Conservation (phyloP, 2,888 invertebrate species). For the Trimorus sp. region DNA sequence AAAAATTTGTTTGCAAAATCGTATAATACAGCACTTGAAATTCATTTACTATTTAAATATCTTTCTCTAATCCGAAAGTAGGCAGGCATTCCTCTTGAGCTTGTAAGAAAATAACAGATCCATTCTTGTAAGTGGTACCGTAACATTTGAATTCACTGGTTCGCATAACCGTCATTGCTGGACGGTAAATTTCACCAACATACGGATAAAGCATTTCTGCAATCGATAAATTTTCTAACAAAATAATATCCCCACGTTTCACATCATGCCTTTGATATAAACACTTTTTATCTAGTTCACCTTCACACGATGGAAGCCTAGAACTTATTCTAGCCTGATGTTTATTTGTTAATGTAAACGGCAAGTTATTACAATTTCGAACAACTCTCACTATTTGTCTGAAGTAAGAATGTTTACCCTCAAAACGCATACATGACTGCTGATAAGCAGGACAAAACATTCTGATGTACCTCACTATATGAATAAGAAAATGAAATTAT, state of each 20-base stretch:
- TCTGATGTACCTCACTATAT: background rate
- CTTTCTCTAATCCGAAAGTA: conserved; percentile 22
- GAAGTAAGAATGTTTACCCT: background rate
- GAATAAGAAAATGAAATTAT: conserved; percentile 3
- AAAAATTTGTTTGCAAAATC: conserved; percentile 27
- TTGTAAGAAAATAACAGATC: conserved; percentile 23
- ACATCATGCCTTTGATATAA: conserved; percentile 43
- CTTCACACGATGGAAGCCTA: conserved; percentile 7
- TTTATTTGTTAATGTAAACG: background rate
- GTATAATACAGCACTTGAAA: conserved; percentile 8
- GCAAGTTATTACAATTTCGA: conserved; percentile 11
- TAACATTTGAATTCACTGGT: conserved; percentile 6
- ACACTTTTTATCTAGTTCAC: conserved; percentile 12
- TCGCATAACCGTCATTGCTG: conserved; percentile 14
- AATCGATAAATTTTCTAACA: conserved; percentile 35
- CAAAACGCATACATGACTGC: conserved; percentile 53
- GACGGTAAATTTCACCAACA: conserved; percentile 20
- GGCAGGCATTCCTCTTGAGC: conserved; percentile 3
- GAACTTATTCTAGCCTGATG: background rate
- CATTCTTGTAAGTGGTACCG: conserved; percentile 13
- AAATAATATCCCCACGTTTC: conserved; percentile 10
- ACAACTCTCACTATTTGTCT: background rate
- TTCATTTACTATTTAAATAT: conserved; percentile 30
- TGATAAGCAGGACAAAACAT: conserved; percentile 24
- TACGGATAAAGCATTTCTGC: conserved; percentile 20